Evolutionary conservation across 2,113 vertebrate species (phyloP), one percentile per base, ranked within the genome.

Genomic region (Romanogobio albipinnatus): DNA sequence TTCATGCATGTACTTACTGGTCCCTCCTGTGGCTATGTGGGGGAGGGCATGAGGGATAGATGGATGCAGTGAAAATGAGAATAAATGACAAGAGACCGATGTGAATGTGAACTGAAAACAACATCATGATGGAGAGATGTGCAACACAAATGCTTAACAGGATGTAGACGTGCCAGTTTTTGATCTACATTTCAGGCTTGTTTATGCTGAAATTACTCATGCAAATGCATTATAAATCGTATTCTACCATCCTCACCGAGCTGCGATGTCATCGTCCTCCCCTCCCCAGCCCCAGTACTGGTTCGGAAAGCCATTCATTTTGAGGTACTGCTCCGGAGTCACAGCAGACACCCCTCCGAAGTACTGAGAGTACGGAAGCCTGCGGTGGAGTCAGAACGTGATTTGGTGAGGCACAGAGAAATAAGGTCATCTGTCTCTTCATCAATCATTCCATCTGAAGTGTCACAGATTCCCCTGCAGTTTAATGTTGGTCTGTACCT

Each of bases 231-330:
- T 5, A 58, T 6, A 14, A 78, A n/a, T 5, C 0, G 13, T 26
- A 13, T 53, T n/a, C 24, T 15, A 9, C 59, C n/a, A 36, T 73
- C n/a, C 93, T 95, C 88, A 97, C 97, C 97, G 96, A 87, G 96
- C 93, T 70, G 97, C 96, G 0, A 99, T 98, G 91, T 99, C 97
- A 0, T 99, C 97, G 22, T 99, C 97, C 87, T 99, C 97, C 0
- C 97, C 97, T 0, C 97, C 97, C 97, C 97, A 98, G 58, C 97
- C 97, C 97, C 97, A 98, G 86, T 98, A 99, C 84, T 96, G 96
- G 9, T 99, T 99, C 47, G 97, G 97, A 85, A 99, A 99, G 87
- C 97, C 97, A 0, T 99, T 99, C 93, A 99, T 99, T 92, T 96
- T 98, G 93, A 99, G 95, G 84, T 97, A 98, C 93, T 99, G 97